Base-by-base conservation (phyloP, 2,888 invertebrate species). In the Rhagophthalmus giganteus region DNA sequence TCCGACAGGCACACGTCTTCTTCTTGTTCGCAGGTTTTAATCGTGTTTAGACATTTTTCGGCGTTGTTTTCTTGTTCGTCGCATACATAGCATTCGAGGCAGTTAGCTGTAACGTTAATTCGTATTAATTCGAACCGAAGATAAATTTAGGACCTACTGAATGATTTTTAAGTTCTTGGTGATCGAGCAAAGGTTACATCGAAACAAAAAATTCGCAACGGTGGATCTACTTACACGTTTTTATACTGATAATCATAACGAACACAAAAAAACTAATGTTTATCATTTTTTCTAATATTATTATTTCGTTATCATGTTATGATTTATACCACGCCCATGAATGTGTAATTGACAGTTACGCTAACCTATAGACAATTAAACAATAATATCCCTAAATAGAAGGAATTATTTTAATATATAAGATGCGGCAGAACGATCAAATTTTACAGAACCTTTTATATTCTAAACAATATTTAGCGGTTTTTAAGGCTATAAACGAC, bases 21-120 rank as follows among this genome's bases (percentile, higher is more conserved):
- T 25, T 84, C 87, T 61, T 87, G 85, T 59, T 91, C 88, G 73
- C 97, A 98, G 6, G 90, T 92, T 74, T 87, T 88, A 5, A 95
- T 91, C 1, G 94, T 93, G 68, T 89, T 91, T 2, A 90, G 78
- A 73, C 97, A 98, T 76, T 98, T 97, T 58, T 90, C 94, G 38
- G 80, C 82, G 71, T 97, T 97, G 60, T 89, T 87, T 60, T 94
- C 93, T 77, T 98, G 97, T 64, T 90, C 85, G 57, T 87, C 83
- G 73, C 97, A 98, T 8, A 96, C 94, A 72, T 97, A 97, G 74
- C 97, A 98, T 78, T 97, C 96, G 58, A 96, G 78, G 58, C 46
- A 41, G 11, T 73, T 67, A 64, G 79, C 87, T 86, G 72, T 40
- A 76, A 76, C 57, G 52, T 58, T 54, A 58, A 57, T n/a, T n/a